Conservation (phyloP, 92 coral and sea anemone species). For the Actinernus sp. region DNA sequence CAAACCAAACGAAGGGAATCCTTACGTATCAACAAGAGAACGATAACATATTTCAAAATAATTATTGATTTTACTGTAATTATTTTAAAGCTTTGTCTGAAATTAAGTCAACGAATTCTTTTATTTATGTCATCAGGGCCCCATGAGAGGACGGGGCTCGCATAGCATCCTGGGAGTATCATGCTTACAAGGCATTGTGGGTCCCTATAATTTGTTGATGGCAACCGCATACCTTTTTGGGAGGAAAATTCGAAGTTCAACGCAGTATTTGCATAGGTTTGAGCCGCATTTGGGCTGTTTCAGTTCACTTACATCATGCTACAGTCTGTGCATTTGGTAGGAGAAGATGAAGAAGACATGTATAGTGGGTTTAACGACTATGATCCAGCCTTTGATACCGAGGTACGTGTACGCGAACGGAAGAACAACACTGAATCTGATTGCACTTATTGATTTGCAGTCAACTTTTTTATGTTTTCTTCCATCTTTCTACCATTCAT, state of each 20-base stretch:
- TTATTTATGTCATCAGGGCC: too few species aligned
- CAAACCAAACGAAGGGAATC: too few species aligned
- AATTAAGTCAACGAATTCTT: too few species aligned
- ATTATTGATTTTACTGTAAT: too few species aligned
- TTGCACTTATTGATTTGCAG: too few species aligned
- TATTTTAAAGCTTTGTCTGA: too few species aligned
- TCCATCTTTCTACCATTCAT: too few species aligned
- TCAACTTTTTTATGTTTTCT: too few species aligned
- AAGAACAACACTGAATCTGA: too few species aligned
- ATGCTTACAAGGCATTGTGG: conserved; percentile 8
- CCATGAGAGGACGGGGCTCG: conserved; percentile 6
- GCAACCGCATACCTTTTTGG: conserved; percentile 74
- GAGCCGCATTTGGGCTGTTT: background rate
- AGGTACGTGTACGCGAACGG: too few species aligned
- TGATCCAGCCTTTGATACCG: conserved; percentile 97
- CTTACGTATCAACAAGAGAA: too few species aligned
- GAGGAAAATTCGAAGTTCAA: conserved; percentile 6
- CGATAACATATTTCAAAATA: too few species aligned
- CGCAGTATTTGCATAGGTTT: background rate
- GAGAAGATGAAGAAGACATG: conserved; percentile 94
- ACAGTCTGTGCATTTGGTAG: conserved; percentile 94
- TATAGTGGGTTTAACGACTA: conserved; percentile 99
- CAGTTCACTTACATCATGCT: conserved; percentile 49
- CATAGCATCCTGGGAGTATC: conserved; percentile 44
- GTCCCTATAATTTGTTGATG: conserved; percentile 71